Conservation (phyloP, 2,113 vertebrate genomes). For the Gallinago paraguaiae region DNA sequence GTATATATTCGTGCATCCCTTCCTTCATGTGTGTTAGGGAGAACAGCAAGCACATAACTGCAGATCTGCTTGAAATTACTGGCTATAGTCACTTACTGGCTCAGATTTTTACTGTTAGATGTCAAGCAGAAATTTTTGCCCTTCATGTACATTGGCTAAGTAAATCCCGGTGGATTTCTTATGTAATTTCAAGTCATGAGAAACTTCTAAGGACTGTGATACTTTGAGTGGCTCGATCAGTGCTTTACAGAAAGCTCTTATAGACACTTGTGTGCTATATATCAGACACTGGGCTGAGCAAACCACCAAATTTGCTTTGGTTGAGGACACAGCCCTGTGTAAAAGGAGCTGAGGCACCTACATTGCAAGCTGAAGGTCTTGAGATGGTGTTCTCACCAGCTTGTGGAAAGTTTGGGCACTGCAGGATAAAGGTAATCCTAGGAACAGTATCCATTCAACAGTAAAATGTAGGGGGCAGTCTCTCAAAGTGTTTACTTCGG, state of each 20-base stretch:
- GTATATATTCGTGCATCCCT: neutral
- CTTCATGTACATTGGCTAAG: neutral
- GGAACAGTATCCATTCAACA: rapidly evolving
- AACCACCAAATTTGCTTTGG: neutral
- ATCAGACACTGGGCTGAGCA: neutral
- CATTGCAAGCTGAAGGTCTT: neutral
- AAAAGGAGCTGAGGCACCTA: neutral
- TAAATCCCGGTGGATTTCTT: neutral
- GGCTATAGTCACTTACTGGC: neutral
- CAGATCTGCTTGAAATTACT: neutral
- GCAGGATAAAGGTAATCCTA: neutral
- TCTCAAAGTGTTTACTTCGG: neutral
- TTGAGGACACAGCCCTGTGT: rapidly evolving
- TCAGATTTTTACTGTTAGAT: neutral
- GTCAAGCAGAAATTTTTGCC: neutral
- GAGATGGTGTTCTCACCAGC: neutral
- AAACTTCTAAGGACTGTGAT: rapidly evolving
- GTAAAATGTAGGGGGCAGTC: too few species aligned
- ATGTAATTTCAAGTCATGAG: neutral
- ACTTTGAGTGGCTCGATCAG: rapidly evolving
- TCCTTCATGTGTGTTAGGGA: rapidly evolving
- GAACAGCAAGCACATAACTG: rapidly evolving
- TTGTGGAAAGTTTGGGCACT: neutral
- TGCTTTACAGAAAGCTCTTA: neutral
- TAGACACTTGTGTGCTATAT: rapidly evolving